Conservation (phyloP, 2,888 invertebrate species). For the Campopleginae sp. region DNA sequence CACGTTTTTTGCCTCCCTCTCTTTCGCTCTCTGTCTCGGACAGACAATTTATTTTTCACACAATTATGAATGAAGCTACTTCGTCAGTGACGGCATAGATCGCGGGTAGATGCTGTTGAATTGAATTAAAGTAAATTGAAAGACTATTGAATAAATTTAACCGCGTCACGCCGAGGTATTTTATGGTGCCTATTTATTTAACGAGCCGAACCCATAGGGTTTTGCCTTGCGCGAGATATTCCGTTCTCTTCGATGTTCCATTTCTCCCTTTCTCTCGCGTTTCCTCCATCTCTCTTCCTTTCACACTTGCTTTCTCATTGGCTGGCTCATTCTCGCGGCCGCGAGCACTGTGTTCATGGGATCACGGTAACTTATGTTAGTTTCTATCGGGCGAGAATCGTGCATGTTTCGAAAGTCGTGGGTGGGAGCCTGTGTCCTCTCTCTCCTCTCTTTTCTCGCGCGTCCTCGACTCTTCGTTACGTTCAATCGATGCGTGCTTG, state of each 20-base stretch:
- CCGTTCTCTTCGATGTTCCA: slow-evolving; percentile 25
- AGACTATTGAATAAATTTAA: slow-evolving; percentile 69
- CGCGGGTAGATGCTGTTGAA: slow-evolving; percentile 53
- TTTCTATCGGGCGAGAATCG: slow-evolving; percentile 68
- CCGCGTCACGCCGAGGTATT: slow-evolving; percentile 64
- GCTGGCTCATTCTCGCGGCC: slow-evolving; percentile 36
- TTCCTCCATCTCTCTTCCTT: slow-evolving; percentile 1
- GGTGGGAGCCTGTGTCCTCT: slow-evolving; percentile 66
- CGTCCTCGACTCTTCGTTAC: slow-evolving; percentile 67
- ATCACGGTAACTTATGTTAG: slow-evolving; percentile 68
- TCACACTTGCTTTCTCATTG: slow-evolving; percentile 6
- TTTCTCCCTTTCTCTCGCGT: slow-evolving; percentile 5
- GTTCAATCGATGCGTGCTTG: slow-evolving; percentile 66
- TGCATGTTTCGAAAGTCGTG: slow-evolving; percentile 69
- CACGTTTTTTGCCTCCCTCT: neutral
- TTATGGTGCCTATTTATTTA: slow-evolving; percentile 68
- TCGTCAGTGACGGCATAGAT: slow-evolving; percentile 29
- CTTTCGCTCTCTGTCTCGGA: neutral
- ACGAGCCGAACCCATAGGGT: slow-evolving; percentile 61
- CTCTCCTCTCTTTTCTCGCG: slow-evolving; percentile 6
- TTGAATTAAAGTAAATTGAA: slow-evolving; percentile 67
- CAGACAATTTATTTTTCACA: neutral
- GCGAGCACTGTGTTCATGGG: slow-evolving; percentile 59
- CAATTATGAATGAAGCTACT: slow-evolving; percentile 45
- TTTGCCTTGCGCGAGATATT: slow-evolving; percentile 44